Base-by-base conservation (phyloP, 2,113 vertebrate genomes). In the Sylvilagus bachmani region DNA sequence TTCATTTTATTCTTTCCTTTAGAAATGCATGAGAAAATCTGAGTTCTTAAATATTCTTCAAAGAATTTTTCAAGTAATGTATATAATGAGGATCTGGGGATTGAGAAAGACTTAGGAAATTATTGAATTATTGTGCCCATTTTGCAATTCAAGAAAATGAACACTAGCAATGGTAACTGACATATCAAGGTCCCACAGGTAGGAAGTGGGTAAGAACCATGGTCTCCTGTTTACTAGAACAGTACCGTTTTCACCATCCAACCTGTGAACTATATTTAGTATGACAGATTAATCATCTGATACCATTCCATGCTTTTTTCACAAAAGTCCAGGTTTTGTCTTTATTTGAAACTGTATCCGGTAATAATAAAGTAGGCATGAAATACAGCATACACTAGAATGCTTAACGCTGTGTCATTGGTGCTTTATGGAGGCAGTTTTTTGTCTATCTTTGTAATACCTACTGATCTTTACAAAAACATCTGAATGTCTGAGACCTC, bases 21-120 rank as follows among this genome's bases (percentile, higher is more conserved):
- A 64, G 82, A 96, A 93, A 85, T 55, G 31, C 7, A 5, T 73
- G 74, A 92, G 94, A 85, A 92, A 91, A 91, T 49, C 64, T 67
- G 69, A 89, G 71, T 36, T 36, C 21, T 9, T 80, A 69, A 93
- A 36, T 62, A 87, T 90, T 81, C 78, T 93, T 97, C 93, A 80
- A 92, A 95, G 85, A 25, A 69, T 69, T 94, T 96, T 92, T 67
- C 14, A 93, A 77, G 80, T 70, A 83, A 80, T 17, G n/a, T 17
- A 24, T 67, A 29, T 55, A 62, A 86, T 10, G 74, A 92, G 58
- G 86, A 55, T 83, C 27, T 82, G 79, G 55, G 61, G 74, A 22
- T 58, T 93, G 74, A 49, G 29, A 75, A 33, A 62, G 49, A 64
- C 55, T 95, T 74, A 86, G 14, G 53, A 80, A 49, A 67, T 55